These are phyloP conservation scores for Drosophila macrospina DNA, from an alignment of 2,888 invertebrate species.

Conservation along the genomic window DNA sequence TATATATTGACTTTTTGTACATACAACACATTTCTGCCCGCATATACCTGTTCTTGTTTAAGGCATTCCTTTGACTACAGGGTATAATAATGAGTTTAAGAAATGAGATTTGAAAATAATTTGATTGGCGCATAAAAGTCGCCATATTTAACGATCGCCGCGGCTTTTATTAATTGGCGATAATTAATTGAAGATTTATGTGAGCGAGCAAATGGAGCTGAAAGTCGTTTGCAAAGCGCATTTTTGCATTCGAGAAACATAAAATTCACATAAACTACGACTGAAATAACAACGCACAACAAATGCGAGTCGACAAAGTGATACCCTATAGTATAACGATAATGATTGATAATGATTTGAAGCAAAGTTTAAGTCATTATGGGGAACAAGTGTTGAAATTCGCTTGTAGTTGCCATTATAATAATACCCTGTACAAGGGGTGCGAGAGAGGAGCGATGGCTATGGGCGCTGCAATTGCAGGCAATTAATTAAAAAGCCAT, in stretches of 20 bases:
- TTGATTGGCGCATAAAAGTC: slow-evolving; percentile 60
- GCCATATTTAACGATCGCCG: slow-evolving; percentile 56
- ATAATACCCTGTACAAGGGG: slow-evolving; percentile 15
- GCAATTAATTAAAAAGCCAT: slow-evolving; percentile 79
- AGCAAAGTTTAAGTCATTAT: neutral
- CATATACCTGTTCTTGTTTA: no score
- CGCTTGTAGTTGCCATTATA: neutral
- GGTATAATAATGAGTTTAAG: slow-evolving; percentile 19
- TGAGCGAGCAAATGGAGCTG: slow-evolving; percentile 18
- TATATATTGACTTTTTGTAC: no score
- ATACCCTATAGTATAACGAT: neutral
- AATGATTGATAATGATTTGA: neutral
- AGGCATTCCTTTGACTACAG: neutral
- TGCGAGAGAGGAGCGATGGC: slow-evolving; percentile 18
- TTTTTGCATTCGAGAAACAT: slow-evolving; percentile 39
- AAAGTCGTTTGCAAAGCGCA: slow-evolving; percentile 22
- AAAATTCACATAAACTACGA: slow-evolving; percentile 41
- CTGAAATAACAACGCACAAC: neutral
- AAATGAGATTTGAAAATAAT: slow-evolving; percentile 50
- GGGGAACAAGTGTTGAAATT: no score
- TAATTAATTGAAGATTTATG: slow-evolving; percentile 70
- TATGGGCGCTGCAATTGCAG: slow-evolving; percentile 53
- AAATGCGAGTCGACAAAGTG: neutral
- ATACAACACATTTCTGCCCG: no score
- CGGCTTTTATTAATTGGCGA: slow-evolving; percentile 60